Percentiles rank a stretch among this genome's conserved stretches.
These are phyloP conservation scores for Trichogramma evanescens DNA, from an alignment of 2,888 invertebrate species.

Conservation along the genomic window DNA sequence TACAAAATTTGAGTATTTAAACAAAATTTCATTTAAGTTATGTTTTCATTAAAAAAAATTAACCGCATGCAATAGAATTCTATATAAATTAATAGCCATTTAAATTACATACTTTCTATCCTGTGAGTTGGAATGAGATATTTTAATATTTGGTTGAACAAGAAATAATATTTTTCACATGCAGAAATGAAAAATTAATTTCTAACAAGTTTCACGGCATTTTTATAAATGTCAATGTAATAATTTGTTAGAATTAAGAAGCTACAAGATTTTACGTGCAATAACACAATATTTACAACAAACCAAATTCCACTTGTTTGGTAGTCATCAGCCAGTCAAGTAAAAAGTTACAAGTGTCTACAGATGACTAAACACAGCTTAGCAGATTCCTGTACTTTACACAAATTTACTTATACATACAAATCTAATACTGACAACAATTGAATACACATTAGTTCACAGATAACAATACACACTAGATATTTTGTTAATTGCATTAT, in stretches of 20 bases:
- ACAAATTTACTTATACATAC: neutral
- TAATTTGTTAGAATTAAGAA: no score
- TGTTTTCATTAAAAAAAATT: no score
- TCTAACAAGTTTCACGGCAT: conserved; percentile 1
- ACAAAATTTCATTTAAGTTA: no score
- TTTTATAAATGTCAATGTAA: neutral
- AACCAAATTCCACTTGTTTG: conserved; percentile 18
- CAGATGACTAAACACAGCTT: conserved; percentile 10
- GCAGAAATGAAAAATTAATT: neutral
- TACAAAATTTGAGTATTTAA: no score
- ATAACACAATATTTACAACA: conserved; percentile 16
- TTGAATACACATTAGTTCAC: conserved; percentile 3
- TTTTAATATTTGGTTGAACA: neutral
- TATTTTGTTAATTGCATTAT: conserved; percentile 9
- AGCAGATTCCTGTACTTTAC: conserved; percentile 12
- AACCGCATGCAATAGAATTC: no score
- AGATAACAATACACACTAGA: neutral
- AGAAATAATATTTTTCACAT: neutral
- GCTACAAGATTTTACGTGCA: conserved; percentile 5
- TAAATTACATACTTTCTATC: no score
- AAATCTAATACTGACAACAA: neutral
- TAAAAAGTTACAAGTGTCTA: conserved; percentile 13
- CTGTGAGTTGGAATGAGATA: neutral
- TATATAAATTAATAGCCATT: no score
- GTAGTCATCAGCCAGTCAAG: conserved; percentile 10